Percentiles rank a stretch among this genome's conserved stretches.
Evolutionary conservation across 1,140 invertebrate genomes (phyloP).

Genomic region (Homarus americanus): DNA sequence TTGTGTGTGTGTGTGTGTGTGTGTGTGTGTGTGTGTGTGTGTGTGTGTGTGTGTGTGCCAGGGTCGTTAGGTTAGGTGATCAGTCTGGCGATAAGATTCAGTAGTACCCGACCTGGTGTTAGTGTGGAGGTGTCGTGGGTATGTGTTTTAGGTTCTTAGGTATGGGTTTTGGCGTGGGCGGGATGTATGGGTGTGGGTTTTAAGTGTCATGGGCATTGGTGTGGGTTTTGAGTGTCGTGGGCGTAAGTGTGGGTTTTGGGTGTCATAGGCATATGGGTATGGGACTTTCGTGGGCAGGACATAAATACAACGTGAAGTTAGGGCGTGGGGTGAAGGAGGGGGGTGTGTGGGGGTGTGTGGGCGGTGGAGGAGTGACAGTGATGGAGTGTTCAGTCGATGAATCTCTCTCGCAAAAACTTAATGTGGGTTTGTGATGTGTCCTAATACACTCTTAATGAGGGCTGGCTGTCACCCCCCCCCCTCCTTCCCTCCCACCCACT

Average conservation of each 20-base stretch:
- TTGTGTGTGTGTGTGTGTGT: conserved; percentile 16
- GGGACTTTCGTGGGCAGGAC: too few species aligned
- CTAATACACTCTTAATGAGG: conserved; percentile 60
- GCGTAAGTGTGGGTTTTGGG: too few species aligned
- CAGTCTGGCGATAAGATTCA: too few species aligned
- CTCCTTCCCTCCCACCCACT: not conserved
- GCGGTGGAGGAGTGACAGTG: conserved; percentile 59
- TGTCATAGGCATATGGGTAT: too few species aligned
- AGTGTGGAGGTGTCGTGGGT: too few species aligned
- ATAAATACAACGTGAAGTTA: not conserved
- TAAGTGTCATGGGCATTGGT: too few species aligned
- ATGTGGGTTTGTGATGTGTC: conserved; percentile 53
- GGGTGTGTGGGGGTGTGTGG: conserved; percentile 53
- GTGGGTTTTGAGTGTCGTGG: too few species aligned
- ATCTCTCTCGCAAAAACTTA: conserved; percentile 31
- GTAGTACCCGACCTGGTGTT: too few species aligned
- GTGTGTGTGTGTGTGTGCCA: not conserved
- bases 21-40: conserved; percentile 22
- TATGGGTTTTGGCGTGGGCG: too few species aligned
- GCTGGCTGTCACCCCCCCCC: too few species aligned
- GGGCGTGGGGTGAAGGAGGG: not conserved
- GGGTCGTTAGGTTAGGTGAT: not conserved
- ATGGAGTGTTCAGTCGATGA: conserved; percentile 55
- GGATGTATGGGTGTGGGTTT: too few species aligned
- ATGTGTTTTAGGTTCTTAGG: too few species aligned